phyloP scores from a whole-genome alignment of 2,888 invertebrate species.

The Morinoia aosen region DNA sequence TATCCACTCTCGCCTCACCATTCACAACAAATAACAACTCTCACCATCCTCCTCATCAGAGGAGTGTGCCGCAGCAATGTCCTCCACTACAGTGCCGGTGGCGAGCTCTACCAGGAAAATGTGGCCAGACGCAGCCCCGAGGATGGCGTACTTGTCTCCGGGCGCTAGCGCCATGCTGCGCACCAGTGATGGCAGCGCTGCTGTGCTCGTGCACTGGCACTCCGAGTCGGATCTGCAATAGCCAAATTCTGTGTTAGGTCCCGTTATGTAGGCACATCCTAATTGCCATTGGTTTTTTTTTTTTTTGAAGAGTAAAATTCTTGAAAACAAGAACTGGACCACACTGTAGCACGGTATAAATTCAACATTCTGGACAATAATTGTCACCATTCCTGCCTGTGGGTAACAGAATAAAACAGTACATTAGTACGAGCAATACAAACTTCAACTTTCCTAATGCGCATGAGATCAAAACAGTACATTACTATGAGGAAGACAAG shows the following conservation, averaged over 20 bases:
- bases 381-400: too few relatives aligned
- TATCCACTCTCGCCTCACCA: slow-evolving; percentile 77
- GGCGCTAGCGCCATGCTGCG: slow-evolving; percentile 85
- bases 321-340: too few relatives aligned
- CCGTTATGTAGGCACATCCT: too few relatives aligned
- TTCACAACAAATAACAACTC: not conserved
- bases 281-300: too few relatives aligned
- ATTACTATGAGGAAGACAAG: too few relatives aligned
- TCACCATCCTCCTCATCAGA: slow-evolving; percentile 1
- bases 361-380: not conserved
- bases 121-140: slow-evolving; percentile 87
- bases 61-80: slow-evolving; percentile 75
- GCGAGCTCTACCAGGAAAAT: slow-evolving; percentile 88
- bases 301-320: too few relatives aligned
- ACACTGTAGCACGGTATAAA: too few relatives aligned
- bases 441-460: too few relatives aligned
- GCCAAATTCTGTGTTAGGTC: too few relatives aligned
- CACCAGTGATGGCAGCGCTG: slow-evolving; percentile 63
- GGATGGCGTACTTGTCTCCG: slow-evolving; percentile 89
- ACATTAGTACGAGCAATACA: too few relatives aligned
- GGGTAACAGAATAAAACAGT: too few relatives aligned
- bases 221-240: not conserved
- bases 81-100: slow-evolving; percentile 85
- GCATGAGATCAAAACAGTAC: too few relatives aligned
- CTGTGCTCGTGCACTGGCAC: slow-evolving; percentile 25